phyloP scores from a whole-genome alignment of 2,888 invertebrate genomes.

The Dermolepida albohirtum region DNA sequence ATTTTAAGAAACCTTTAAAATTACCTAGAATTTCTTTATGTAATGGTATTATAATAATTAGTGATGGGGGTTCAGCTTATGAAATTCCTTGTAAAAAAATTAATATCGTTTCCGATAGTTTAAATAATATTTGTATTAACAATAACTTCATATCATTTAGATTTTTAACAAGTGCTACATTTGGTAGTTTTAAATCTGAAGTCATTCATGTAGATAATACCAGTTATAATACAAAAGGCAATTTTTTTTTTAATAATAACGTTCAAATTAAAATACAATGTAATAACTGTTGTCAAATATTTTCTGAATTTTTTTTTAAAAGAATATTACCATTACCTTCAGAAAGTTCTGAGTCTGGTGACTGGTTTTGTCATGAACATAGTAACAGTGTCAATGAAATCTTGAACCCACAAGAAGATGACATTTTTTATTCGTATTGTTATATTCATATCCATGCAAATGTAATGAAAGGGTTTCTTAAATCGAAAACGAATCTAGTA shows the following conservation, averaged over 20 bases:
- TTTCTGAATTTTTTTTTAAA: constrained; percentile 64
- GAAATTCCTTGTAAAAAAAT: constrained; percentile 50
- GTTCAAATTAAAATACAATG: constrained; percentile 55
- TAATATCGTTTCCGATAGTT: constrained; percentile 55
- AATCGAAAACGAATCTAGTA: constrained; percentile 67
- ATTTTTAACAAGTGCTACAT: constrained; percentile 55
- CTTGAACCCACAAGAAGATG: constrained; percentile 67
- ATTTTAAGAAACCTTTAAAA: constrained; percentile 58
- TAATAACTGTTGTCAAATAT: constrained; percentile 58
- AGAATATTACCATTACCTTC: constrained; percentile 74
- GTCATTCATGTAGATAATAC: constrained; percentile 49
- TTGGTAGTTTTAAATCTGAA: constrained; percentile 59
- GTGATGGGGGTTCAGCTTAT: constrained; percentile 47
- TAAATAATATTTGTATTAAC: constrained; percentile 57
- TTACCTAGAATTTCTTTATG: constrained; percentile 51
- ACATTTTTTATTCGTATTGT: constrained; percentile 71
- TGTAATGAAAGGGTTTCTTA: constrained; percentile 59
- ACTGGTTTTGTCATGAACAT: constrained; percentile 76
- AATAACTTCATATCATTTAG: constrained; percentile 59
- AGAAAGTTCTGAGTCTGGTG: constrained; percentile 70
- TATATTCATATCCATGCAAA: constrained; percentile 68
- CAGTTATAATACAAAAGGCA: constrained; percentile 42
- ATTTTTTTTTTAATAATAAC: constrained; percentile 61
- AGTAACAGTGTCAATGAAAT: constrained; percentile 49
- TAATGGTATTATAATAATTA: constrained; percentile 51